Conservation (phyloP, 2,888 invertebrate genomes). For the Mythimna albipuncta region DNA sequence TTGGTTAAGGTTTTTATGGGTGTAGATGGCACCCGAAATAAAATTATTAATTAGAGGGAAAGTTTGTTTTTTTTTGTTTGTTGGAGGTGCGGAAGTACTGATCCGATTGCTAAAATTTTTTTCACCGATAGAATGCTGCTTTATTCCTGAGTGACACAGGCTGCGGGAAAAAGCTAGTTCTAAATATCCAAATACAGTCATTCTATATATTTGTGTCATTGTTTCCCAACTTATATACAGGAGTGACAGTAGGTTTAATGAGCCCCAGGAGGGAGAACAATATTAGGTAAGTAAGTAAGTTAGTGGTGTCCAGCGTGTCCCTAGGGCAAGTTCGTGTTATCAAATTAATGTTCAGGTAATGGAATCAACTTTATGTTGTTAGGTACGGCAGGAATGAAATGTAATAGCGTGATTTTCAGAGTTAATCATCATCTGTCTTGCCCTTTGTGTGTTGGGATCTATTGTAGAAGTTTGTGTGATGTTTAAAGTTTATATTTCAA, state of each 20-base stretch:
- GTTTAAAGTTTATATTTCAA: background rate
- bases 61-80: no score
- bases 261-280: constrained; percentile 27
- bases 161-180: no score
- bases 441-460: background rate
- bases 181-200: no score
- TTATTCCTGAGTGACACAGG: no score
- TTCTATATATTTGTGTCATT: background rate
- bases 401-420: background rate
- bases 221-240: constrained; percentile 3
- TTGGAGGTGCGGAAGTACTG: no score
- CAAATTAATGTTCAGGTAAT: constrained; percentile 45
- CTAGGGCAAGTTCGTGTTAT: constrained; percentile 25
- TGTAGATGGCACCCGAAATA: no score
- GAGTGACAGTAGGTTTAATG: constrained; percentile 29
- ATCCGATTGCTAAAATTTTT: no score
- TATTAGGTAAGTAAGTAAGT: constrained; percentile 39
- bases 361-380: constrained; percentile 22
- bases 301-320: constrained; percentile 25
- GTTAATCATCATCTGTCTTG: background rate
- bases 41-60: no score
- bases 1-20: no score
- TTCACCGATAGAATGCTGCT: no score
- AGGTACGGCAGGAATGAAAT: background rate
- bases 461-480: background rate